Base-by-base conservation (phyloP, 2,797 vertebrate species). In the Pipistrellus pygmaeus region DNA sequence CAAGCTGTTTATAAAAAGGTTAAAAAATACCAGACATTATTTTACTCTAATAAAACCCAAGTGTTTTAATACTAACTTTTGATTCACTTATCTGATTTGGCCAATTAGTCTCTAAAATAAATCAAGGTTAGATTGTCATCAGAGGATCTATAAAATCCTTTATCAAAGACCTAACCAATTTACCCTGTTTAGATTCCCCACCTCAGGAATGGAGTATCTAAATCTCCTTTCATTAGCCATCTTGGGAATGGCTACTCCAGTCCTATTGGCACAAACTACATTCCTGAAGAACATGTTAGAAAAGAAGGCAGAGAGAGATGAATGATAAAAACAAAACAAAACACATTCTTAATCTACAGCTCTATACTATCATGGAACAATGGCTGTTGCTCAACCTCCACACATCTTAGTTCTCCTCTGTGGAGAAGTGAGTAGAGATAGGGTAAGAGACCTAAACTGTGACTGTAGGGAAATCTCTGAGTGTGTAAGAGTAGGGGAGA, bases 1-100 rank as follows among this genome's bases (percentile, higher is more conserved):
- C 46, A 85, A 75, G 46, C 76, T 96, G 85, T 83, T 96, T 86
- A 85, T 76, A 92, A 96, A 93, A 68, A 95, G 14, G 80, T 66
- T 88, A 35, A 92, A 94, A 92, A 73, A 84, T 38, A 88, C 60
- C 73, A 53, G 91, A 62, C 66, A 51, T 57, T 30, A 87, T 72
- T 91, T 94, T 91, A 73, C 41, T 93, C 23, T 83, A 88, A 90
- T 48, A 78, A 78, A 95, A 91, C 8, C 20, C 82, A 82, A 72
- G 27, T 62, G 41, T 68, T 76, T 62, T 55, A n/a, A 41, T 76
- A 78, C 25, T 95, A 77, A 90, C 30, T 93, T 92, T 83, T 78
- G 81, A 92, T 38, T 86, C 30, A 77, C 41, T 69, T 78, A 53
- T 90, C 55, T 44, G 51, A 90, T 62, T 86, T 88, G 57, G 41